Conservation (phyloP, 2,888 invertebrate genomes). For the Synanthedon tipuliformis region DNA sequence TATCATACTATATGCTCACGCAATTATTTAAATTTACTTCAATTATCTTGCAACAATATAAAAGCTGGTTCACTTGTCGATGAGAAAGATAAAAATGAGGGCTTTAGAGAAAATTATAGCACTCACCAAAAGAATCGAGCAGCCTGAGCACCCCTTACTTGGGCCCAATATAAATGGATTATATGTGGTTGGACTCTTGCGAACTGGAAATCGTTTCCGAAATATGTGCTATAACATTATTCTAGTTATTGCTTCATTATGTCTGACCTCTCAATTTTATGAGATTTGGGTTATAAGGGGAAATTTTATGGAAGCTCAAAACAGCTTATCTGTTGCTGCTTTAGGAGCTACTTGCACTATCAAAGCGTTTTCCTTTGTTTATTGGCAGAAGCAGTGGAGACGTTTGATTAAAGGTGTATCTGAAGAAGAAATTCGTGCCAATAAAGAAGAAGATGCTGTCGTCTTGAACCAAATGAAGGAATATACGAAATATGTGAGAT, state of each 20-base stretch:
- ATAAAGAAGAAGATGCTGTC: too few relatives aligned
- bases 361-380: too few relatives aligned
- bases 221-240: slow-evolving; percentile 19
- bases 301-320: slow-evolving; percentile 27
- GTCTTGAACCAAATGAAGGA: slow-evolving; percentile 13
- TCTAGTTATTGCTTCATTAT: slow-evolving; percentile 20
- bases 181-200: slow-evolving; percentile 26
- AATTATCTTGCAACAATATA: too few relatives aligned
- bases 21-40: too few relatives aligned
- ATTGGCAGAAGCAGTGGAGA: too few relatives aligned
- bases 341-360: slow-evolving; percentile 10
- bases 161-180: slow-evolving; percentile 40
- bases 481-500: slow-evolving; percentile 33
- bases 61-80: too few relatives aligned
- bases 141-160: slow-evolving; percentile 34
- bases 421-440: too few relatives aligned
- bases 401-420: too few relatives aligned
- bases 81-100: slow-evolving; percentile 11
- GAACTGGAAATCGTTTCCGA: slow-evolving; percentile 22
- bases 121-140: slow-evolving; percentile 24
- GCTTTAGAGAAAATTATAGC: slow-evolving; percentile 17
- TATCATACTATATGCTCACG: too few relatives aligned
- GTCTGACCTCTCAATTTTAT: slow-evolving; percentile 23
- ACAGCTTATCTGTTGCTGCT: slow-evolving; percentile 29
- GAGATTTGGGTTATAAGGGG: slow-evolving; percentile 28